Evolutionary conservation across 2,113 vertebrate species (phyloP).

Genomic region (Prunella fulvescens): DNA sequence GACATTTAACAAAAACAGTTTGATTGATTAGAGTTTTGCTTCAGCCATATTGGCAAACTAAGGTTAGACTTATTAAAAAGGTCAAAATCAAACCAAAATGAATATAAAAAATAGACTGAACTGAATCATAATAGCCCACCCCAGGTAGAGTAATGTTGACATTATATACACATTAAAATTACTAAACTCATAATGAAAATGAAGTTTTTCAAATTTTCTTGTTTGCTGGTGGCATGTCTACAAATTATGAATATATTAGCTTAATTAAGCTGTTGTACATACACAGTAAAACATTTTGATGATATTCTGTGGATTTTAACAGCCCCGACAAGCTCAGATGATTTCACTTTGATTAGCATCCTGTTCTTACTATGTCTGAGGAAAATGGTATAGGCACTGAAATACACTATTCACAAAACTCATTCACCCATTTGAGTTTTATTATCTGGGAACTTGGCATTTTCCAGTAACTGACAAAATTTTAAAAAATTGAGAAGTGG

Average conservation of each 20-base stretch:
- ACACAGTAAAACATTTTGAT: background rate
- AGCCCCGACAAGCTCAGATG: constrained; percentile 11
- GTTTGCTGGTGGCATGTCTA: background rate
- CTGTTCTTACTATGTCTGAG: background rate
- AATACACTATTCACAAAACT: background rate
- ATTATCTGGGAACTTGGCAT: background rate
- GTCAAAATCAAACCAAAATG: background rate
- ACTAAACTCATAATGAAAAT: background rate
- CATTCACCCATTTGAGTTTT: background rate
- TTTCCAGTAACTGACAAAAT: background rate
- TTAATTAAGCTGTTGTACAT: constrained; percentile 30
- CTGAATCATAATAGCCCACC: background rate
- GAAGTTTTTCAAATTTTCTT: background rate
- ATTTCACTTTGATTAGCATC: constrained; percentile 31
- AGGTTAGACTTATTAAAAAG: background rate
- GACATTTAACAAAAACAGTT: background rate
- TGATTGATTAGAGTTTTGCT: background rate
- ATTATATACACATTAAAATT: background rate
- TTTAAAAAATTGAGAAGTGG: background rate
- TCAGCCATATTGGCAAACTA: background rate
- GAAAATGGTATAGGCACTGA: background rate
- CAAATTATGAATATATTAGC: background rate
- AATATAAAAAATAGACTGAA: background rate
- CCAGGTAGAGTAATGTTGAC: background rate
- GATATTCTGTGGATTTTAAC: constrained; percentile 20